A percentile compares a stretch with the other conserved stretches of the same genome.
These are phyloP conservation scores for Eristalis intricaria DNA, from an alignment of 2,888 invertebrate species.

Conservation along the genomic window DNA sequence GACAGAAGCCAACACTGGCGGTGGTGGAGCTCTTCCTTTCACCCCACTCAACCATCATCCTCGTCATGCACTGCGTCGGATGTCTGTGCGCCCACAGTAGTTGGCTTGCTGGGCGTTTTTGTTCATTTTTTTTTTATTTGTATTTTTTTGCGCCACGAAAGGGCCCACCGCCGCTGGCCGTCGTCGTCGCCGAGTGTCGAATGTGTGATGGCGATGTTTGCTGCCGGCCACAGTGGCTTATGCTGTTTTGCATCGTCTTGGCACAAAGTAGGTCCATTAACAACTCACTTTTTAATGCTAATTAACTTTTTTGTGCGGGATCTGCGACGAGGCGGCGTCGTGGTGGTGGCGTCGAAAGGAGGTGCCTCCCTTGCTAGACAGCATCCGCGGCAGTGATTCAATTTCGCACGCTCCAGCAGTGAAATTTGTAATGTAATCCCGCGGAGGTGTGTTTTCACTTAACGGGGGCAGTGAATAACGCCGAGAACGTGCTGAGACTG, in stretches of 20 bases:
- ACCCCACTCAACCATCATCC: background rate
- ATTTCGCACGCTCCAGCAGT: constrained; percentile 57
- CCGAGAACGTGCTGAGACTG: constrained; percentile 47
- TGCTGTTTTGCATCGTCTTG: constrained; percentile 30
- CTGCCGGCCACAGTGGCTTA: constrained; percentile 48
- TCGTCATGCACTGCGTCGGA: background rate
- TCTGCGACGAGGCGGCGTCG: constrained; percentile 12
- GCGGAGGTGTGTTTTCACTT: background rate
- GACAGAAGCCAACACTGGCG: constrained; percentile 57
- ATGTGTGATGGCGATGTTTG: constrained; percentile 63
- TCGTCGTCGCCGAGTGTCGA: constrained; percentile 37
- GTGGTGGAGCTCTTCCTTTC: background rate
- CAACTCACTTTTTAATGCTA: constrained; percentile 69
- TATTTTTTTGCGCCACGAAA: constrained; percentile 2
- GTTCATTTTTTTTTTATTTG: background rate
- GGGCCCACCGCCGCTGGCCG: constrained; percentile 12
- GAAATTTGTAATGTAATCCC: constrained; percentile 33
- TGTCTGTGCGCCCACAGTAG: too few relatives aligned
- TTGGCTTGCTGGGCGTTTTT: background rate
- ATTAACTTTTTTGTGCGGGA: constrained; percentile 60
- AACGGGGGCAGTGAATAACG: constrained; percentile 32
- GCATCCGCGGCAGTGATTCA: constrained; percentile 61
- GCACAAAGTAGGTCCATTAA: constrained; percentile 69
- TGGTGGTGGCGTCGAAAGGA: constrained; percentile 12
- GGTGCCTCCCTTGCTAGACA: constrained; percentile 28